phyloP scores from a whole-genome alignment of 2,113 vertebrate species.

The Morone saxatilis region DNA sequence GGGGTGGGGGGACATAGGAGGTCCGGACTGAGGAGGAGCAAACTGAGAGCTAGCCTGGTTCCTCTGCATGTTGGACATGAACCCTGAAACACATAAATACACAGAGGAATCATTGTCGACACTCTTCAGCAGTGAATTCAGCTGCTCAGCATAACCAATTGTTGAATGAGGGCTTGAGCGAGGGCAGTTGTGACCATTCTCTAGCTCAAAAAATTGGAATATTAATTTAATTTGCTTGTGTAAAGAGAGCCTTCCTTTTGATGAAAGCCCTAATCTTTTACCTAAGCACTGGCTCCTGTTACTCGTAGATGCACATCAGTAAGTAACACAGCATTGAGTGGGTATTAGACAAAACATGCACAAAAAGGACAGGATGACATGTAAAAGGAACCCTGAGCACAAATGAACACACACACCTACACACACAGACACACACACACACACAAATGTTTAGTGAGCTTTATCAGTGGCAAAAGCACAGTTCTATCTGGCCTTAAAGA shows the following conservation, averaged over 20 bases:
- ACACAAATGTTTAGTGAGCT: constrained; percentile 1
- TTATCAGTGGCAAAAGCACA: neutral
- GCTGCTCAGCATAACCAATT: constrained; percentile 23
- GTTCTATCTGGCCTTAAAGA: constrained; percentile 25
- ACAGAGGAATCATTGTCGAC: constrained; percentile 20
- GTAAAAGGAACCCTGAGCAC: constrained; percentile 25
- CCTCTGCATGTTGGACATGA: constrained; percentile 92
- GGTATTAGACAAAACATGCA: neutral
- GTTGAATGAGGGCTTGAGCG: neutral
- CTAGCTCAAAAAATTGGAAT: neutral
- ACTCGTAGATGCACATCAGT: constrained; percentile 54
- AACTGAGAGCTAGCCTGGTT: constrained; percentile 92
- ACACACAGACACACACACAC: neutral
- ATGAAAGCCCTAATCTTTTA: constrained; percentile 50
- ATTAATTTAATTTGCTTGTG: constrained; percentile 26
- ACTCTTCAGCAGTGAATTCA: neutral
- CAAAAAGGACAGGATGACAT: constrained; percentile 25
- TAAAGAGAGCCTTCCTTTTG: constrained; percentile 32
- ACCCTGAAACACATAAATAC: constrained; percentile 84
- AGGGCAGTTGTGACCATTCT: neutral
- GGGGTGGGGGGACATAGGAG: constrained; percentile 93
- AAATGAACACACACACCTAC: constrained; percentile 27
- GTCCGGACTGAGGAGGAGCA: constrained; percentile 90
- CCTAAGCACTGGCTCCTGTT: constrained; percentile 24
- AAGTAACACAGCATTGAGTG: neutral